A percentile compares a stretch with the other conserved stretches of the same genome.
Conservation (phyloP, 2,888 invertebrate species). For the Microplitis deprimator region DNA sequence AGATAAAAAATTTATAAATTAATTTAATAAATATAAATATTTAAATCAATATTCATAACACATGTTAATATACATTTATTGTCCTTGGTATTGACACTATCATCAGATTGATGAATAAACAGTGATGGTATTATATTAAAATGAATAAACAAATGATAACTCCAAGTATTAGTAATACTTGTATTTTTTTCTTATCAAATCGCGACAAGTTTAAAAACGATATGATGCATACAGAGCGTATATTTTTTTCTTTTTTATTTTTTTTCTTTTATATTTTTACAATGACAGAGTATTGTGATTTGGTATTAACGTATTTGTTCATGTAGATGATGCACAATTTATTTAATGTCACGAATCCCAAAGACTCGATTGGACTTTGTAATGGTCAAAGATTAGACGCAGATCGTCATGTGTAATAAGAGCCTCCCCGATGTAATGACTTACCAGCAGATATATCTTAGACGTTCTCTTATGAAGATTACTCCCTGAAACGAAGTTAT, state of each 20-base stretch:
- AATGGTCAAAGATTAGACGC: slow-evolving; percentile 67
- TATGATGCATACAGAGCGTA: neutral
- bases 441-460: slow-evolving; percentile 61
- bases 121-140: neutral
- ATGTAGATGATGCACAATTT: slow-evolving; percentile 19
- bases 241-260: neutral
- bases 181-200: slow-evolving; percentile 10
- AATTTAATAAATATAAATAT: neutral
- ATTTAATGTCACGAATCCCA: slow-evolving; percentile 43
- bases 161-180: neutral
- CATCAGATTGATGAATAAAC: neutral
- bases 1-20: neutral
- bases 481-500: slow-evolving; percentile 34
- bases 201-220: slow-evolving; percentile 6
- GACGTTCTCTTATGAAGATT: slow-evolving; percentile 59
- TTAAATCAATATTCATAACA: neutral
- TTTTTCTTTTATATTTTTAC: neutral
- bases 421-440: slow-evolving; percentile 57
- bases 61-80: neutral
- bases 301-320: neutral
- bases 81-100: neutral
- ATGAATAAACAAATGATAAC: slow-evolving; percentile 6
- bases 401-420: slow-evolving; percentile 61
- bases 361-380: slow-evolving; percentile 64
- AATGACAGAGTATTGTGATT: slow-evolving; percentile 7